Conservation (phyloP, 2,888 invertebrate species). For the Argynnis bischoffii region DNA sequence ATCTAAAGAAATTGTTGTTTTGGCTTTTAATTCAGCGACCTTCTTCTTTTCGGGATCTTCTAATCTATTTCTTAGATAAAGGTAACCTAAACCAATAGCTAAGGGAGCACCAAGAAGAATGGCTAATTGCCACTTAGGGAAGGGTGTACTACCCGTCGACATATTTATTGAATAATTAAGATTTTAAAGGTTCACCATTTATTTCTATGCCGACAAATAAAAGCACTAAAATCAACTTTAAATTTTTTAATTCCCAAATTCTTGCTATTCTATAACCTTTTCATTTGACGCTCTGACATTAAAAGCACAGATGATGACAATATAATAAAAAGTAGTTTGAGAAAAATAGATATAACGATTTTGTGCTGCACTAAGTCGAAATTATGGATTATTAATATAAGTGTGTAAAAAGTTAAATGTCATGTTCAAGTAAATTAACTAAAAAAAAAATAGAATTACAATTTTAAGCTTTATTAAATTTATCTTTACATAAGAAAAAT, state of each 20-base stretch:
- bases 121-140: slow-evolving; percentile 94
- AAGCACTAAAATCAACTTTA: slow-evolving; percentile 54
- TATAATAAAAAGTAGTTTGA: slow-evolving; percentile 2
- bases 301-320: slow-evolving; percentile 21
- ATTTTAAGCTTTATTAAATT: too few species aligned
- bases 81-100: slow-evolving; percentile 91
- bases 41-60: slow-evolving; percentile 80
- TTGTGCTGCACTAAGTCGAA: too few species aligned
- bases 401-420: too few species aligned
- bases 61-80: slow-evolving; percentile 85
- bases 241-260: slow-evolving; percentile 58
- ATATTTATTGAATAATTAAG: slow-evolving; percentile 54
- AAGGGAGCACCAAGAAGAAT: slow-evolving; percentile 92
- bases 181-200: slow-evolving; percentile 67
- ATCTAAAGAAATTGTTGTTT: slow-evolving; percentile 84
- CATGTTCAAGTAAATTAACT: too few species aligned
- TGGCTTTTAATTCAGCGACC: slow-evolving; percentile 75
- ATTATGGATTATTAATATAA: too few species aligned
- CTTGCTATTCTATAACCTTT: slow-evolving; percentile 49
- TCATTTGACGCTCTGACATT: slow-evolving; percentile 41
- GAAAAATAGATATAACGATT: too few species aligned
- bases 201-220: slow-evolving; percentile 54
- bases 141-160: slow-evolving; percentile 82
- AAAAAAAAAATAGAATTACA: too few species aligned
- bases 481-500: too few species aligned